Evolutionary conservation across 2,888 invertebrate genomes (phyloP).

Genomic region (Latrodectus hesperus): DNA sequence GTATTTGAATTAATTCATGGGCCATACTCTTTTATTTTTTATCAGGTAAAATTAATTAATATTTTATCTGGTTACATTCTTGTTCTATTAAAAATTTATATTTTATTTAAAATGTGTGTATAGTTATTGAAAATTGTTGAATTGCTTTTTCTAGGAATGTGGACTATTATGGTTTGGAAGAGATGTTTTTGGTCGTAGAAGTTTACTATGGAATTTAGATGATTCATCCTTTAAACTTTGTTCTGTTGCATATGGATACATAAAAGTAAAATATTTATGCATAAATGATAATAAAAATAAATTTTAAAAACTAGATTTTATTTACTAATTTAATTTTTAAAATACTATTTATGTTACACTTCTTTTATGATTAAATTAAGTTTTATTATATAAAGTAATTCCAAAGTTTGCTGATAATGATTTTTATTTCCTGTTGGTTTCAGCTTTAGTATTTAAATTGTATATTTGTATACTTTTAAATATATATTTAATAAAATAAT

Average conservation of each 20-base stretch:
- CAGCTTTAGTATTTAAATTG: no score
- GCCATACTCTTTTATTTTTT: slow-evolving; percentile 89
- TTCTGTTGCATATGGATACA: slow-evolving; percentile 22
- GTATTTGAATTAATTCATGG: slow-evolving; percentile 82
- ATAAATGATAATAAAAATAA: no score
- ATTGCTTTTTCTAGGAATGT: slow-evolving; percentile 75
- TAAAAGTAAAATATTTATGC: neutral
- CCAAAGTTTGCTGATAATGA: no score
- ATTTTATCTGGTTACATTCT: neutral
- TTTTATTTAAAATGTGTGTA: neutral
- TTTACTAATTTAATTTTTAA: no score
- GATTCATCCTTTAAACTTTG: slow-evolving; percentile 18
- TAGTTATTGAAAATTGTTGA: neutral
- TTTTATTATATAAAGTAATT: no score
- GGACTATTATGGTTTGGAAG: slow-evolving; percentile 85
- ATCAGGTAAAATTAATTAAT: slow-evolving; percentile 74
- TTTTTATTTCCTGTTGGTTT: no score
- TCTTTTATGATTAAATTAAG: no score
- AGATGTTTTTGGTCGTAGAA: slow-evolving; percentile 89
- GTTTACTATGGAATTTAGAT: slow-evolving; percentile 79
- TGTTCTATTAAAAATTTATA: neutral
- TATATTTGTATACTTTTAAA: no score
- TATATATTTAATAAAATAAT: no score
- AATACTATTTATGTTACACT: no score
- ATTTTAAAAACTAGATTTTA: no score